Base-by-base conservation (phyloP, 1,140 invertebrate species). In the Neocloeon triangulifer region DNA sequence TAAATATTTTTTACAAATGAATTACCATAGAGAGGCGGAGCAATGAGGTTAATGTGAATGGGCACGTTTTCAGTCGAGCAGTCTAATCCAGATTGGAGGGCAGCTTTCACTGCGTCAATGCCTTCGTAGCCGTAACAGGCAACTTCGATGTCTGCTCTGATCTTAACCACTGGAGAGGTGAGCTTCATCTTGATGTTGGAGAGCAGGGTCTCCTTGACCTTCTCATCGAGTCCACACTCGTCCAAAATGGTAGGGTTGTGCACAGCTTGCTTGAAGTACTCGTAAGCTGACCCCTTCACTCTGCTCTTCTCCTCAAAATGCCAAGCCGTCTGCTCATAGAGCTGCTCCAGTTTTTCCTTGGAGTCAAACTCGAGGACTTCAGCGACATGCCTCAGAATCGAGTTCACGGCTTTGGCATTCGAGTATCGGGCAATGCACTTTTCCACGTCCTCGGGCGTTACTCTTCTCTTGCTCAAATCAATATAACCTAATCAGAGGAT, bases 311-410 rank as follows among this genome's bases (percentile, higher is more conserved):
- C 79, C 55, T 99, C 95, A 61, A 98, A 98, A 51, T 77, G 64
- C 95, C 95, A 99, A 1, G 94, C 94, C n/a, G 94, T 98, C 47
- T 89, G 89, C 41, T 78, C 69, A 53, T 98, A 97, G 0, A 98
- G 57, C 37, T 95, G 80, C 47, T 97, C 92, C 21, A 99, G 53
- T 48, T 97, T 77, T 41, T 85, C 76, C 49, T 95, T 81, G 34
- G 58, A 74, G 43, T 84, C 75, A 51, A 88, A 98, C 37, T 78
- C 71, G 4, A 98, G 57, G 20, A 97, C 66, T 55, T 96, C 91
- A 5, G 88, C 92, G 1, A 97, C 91, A 52, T 98, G 92, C 38
- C 92, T 67, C 13, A 98, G 58, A 48, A 99, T 95, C 19, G 91
- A 97, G 56, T 96, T 96, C 22, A 96, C 91, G 28, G 91, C 86